These are phyloP conservation scores for Nephrocerus scutellatus DNA, from an alignment of 2,888 invertebrate genomes.

Conservation along the genomic window DNA sequence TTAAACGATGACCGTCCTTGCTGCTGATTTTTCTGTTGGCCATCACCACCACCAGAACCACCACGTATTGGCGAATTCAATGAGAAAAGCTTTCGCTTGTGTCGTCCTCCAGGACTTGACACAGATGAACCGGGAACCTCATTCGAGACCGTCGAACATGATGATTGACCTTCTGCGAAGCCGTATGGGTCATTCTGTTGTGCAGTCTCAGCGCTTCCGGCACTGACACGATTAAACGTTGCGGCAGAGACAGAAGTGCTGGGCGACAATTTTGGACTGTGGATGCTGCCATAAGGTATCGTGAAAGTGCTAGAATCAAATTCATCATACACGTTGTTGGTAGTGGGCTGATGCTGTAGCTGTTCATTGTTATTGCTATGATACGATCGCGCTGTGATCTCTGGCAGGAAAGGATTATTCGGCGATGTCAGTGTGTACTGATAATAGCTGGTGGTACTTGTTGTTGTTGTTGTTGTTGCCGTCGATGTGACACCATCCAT, in stretches of 20 bases:
- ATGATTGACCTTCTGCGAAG: slow-evolving; percentile 6
- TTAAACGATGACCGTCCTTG: background rate
- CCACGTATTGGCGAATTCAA: slow-evolving; percentile 38
- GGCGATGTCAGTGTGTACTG: slow-evolving; percentile 44
- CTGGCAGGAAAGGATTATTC: slow-evolving; percentile 45
- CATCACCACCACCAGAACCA: slow-evolving; percentile 22
- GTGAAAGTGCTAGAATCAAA: too few relatives aligned
- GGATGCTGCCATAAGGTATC: slow-evolving; percentile 15
- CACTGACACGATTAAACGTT: slow-evolving; percentile 19
- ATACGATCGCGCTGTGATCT: slow-evolving; percentile 44
- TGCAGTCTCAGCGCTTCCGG: slow-evolving; percentile 19
- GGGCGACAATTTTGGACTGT: slow-evolving; percentile 13
- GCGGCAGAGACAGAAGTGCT: slow-evolving; percentile 17
- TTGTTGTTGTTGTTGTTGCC: slow-evolving; percentile 12
- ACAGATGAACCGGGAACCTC: slow-evolving; percentile 24
- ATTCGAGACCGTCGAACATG: slow-evolving; percentile 16
- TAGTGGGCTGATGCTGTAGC: too few relatives aligned
- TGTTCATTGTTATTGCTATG: slow-evolving; percentile 38
- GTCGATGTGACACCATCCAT: slow-evolving; percentile 13
- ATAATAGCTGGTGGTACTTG: slow-evolving; percentile 35
- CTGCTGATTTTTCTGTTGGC: slow-evolving; percentile 6
- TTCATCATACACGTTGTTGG: too few relatives aligned
- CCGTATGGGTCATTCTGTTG: slow-evolving; percentile 5
- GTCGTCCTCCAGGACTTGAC: slow-evolving; percentile 35
- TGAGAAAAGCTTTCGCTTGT: slow-evolving; percentile 40